Percentiles rank a stretch among this genome's conserved stretches.
phyloP scores from a whole-genome alignment of 2,113 vertebrate species.

The Nyctibius bracteatus region DNA sequence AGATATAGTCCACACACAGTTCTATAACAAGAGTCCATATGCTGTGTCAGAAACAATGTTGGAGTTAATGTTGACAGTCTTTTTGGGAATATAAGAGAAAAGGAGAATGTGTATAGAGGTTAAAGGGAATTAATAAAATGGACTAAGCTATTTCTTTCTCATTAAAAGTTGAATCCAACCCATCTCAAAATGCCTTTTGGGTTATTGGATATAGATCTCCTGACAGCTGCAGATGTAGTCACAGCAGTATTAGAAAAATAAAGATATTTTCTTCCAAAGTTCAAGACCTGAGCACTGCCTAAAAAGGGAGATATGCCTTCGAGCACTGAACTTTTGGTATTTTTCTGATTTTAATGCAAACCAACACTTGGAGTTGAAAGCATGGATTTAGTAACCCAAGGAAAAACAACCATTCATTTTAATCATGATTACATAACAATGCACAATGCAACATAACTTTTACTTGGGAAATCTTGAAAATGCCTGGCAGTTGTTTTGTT shows the following conservation, averaged over 20 bases:
- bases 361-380: slow-evolving; percentile 47
- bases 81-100: background rate
- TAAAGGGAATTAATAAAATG: background rate
- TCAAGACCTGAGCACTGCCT: slow-evolving; percentile 32
- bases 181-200: slow-evolving; percentile 8
- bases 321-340: slow-evolving; percentile 15
- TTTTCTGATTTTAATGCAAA: slow-evolving; percentile 39
- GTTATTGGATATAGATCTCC: background rate
- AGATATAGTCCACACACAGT: background rate
- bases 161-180: background rate
- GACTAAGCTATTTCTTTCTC: background rate
- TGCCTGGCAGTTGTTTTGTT: background rate
- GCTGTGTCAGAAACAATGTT: background rate
- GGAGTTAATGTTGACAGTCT: background rate
- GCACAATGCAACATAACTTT: background rate
- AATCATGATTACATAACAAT: background rate
- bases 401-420: background rate
- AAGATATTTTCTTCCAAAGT: background rate
- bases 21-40: background rate
- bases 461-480: background rate
- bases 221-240: background rate
- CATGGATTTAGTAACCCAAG: background rate
- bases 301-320: slow-evolving; percentile 30
- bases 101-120: background rate
- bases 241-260: slow-evolving; percentile 6